phyloP scores from a whole-genome alignment of 2,888 invertebrate species.

The Thera obeliscata region DNA sequence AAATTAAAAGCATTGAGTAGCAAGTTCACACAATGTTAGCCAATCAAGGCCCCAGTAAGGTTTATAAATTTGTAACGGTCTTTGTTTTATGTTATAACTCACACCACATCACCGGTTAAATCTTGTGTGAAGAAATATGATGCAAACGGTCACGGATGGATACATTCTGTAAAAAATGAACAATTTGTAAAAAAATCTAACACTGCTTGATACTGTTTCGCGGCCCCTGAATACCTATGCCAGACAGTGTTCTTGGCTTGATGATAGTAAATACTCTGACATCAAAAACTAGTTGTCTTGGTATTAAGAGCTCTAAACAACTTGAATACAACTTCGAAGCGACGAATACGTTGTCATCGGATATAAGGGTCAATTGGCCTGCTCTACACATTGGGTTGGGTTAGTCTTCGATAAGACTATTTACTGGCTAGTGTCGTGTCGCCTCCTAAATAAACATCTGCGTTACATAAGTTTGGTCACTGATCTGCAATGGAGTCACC shows the following conservation, averaged over 20 bases:
- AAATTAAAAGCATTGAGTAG: conserved; percentile 33
- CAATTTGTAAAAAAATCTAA: too few species aligned
- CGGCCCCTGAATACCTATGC: too few species aligned
- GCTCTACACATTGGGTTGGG: conserved; percentile 50
- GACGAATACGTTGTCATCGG: conserved; percentile 62
- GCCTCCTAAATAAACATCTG: conserved; percentile 56
- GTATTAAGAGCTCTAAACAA: neutral
- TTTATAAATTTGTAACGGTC: conserved; percentile 44
- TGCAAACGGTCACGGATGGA: conserved; percentile 21
- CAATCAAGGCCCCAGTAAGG: conserved; percentile 42
- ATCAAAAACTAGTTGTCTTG: neutral
- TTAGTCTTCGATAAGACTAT: conserved; percentile 71
- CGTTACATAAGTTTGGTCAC: conserved; percentile 54
- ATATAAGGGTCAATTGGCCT: conserved; percentile 75
- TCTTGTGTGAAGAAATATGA: conserved; percentile 35
- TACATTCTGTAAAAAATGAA: conserved; percentile 17
- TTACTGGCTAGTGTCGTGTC: conserved; percentile 52
- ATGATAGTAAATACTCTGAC: neutral
- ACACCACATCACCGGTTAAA: conserved; percentile 35
- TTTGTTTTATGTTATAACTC: conserved; percentile 37
- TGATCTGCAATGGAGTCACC: conserved; percentile 46
- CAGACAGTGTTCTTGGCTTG: too few species aligned
- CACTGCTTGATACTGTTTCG: too few species aligned
- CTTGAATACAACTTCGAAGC: conserved; percentile 43
- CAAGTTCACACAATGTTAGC: conserved; percentile 42